Percentiles rank a stretch among this genome's conserved stretches.
Conservation (phyloP, 1,140 invertebrate genomes). For the Nymphalis io region DNA sequence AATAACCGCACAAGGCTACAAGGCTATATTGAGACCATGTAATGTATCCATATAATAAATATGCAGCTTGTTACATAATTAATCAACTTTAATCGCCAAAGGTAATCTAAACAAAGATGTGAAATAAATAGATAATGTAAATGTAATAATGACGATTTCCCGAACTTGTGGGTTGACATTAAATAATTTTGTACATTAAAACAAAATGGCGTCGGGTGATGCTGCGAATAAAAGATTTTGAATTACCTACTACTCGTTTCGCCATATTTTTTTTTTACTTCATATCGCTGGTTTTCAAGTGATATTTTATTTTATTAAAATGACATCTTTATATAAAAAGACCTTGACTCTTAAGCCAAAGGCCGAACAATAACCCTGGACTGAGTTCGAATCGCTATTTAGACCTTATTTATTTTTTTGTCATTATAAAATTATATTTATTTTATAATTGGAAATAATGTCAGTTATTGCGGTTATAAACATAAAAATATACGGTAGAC, state of each 20-base stretch:
- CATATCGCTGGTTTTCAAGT: no score
- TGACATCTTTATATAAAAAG: background rate
- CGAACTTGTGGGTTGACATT: background rate
- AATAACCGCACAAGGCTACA: background rate
- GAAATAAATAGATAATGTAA: background rate
- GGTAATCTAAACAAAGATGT: slow-evolving; percentile 6
- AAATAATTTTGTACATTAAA: background rate
- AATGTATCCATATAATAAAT: background rate
- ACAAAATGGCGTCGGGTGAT: background rate
- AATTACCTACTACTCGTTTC: no score
- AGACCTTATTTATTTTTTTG: background rate
- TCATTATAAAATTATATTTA: no score
- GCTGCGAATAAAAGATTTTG: no score
- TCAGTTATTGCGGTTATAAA: no score
- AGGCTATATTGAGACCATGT: background rate
- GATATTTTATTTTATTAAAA: background rate
- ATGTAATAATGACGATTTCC: background rate
- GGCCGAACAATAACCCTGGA: slow-evolving; percentile 16
- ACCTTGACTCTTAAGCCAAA: background rate
- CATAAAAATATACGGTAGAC: no score
- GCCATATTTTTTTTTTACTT: no score
- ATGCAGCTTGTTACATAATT: background rate
- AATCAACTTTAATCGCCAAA: background rate
- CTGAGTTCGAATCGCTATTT: background rate
- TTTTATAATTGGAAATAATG: no score